These are phyloP conservation scores for Phrixothrix hirtus DNA, from an alignment of 2,888 invertebrate genomes.

Conservation along the genomic window DNA sequence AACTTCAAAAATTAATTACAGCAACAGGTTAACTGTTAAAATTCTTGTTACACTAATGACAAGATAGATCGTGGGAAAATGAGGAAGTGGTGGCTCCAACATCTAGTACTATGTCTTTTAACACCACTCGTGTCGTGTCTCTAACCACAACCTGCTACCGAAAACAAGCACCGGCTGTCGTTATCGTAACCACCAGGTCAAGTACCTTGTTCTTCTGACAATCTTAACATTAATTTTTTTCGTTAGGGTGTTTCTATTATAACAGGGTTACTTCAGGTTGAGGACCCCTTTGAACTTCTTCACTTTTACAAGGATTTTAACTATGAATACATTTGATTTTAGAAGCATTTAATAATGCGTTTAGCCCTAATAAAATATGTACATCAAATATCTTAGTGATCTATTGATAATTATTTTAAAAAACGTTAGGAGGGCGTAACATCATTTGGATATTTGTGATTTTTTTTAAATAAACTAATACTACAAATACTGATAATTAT, in stretches of 20 bases:
- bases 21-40: no score
- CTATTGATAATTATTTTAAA: no score
- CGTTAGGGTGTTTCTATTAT: slow-evolving; percentile 5
- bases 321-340: neutral
- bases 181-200: slow-evolving; percentile 5
- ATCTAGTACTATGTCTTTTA: slow-evolving; percentile 5
- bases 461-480: no score
- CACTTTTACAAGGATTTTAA: neutral
- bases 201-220: slow-evolving; percentile 4
- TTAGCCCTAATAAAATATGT: neutral
- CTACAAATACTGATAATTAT: no score
- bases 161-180: neutral
- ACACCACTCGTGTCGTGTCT: slow-evolving; percentile 2
- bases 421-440: no score
- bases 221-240: slow-evolving; percentile 8
- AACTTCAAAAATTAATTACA: no score
- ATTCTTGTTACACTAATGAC: neutral
- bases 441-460: no score
- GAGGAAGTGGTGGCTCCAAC: neutral
- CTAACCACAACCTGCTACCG: neutral
- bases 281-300: slow-evolving; percentile 4
- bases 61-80: slow-evolving; percentile 16
- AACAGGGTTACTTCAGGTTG: slow-evolving; percentile 14
- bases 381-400: no score
- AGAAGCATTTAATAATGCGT: neutral